Percentiles rank a stretch among this genome's conserved stretches.
Conservation (phyloP, 2,797 vertebrate species). For the Lutjanus campechanus region DNA sequence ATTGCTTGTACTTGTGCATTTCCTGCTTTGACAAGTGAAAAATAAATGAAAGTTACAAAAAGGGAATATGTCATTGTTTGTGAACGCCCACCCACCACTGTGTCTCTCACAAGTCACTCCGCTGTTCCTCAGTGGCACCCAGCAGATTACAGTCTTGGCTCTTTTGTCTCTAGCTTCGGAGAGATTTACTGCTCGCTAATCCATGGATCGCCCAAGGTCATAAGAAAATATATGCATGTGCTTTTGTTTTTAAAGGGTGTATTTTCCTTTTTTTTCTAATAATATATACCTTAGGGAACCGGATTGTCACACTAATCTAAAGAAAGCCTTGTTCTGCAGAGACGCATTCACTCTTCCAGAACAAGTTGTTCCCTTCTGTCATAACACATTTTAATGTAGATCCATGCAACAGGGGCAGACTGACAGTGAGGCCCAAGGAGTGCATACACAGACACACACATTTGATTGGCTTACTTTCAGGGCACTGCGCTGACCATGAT, state of each 20-base stretch:
- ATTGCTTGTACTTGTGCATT: background rate
- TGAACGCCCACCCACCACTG: constrained; percentile 51
- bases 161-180: constrained; percentile 55
- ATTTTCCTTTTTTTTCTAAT: constrained; percentile 24
- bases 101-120: constrained; percentile 24
- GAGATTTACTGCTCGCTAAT: constrained; percentile 74
- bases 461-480: background rate
- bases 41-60: constrained; percentile 40
- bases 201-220: constrained; percentile 62
- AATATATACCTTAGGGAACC: constrained; percentile 7
- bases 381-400: constrained; percentile 36
- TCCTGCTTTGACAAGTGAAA: background rate
- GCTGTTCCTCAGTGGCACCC: constrained; percentile 47
- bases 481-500: background rate
- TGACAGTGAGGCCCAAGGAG: constrained; percentile 3
- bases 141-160: constrained; percentile 63
- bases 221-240: constrained; percentile 26
- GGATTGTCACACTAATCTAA: constrained; percentile 9
- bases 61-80: constrained; percentile 43
- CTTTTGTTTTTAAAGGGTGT: constrained; percentile 26
- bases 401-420: constrained; percentile 23
- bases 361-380: constrained; percentile 47
- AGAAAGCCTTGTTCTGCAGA: background rate
- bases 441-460: constrained; percentile 16
- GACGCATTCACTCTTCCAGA: constrained; percentile 9